Evolutionary conservation across 30 jellyfish, hydroid and myxozoan species (phyloP).

Genomic region (Chrysaora quinquecirrha): DNA sequence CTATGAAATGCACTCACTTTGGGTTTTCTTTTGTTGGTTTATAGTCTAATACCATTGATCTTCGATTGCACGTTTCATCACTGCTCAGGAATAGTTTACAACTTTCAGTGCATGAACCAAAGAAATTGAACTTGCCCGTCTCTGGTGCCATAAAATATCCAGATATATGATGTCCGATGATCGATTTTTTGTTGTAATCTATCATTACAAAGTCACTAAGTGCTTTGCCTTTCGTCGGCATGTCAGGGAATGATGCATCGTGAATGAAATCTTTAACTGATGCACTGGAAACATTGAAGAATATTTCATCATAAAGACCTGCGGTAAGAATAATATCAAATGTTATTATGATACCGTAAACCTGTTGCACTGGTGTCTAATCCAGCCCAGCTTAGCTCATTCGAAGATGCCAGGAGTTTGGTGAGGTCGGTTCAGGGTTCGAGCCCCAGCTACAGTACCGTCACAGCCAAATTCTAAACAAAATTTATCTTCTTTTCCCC

Average conservation of each 20-base stretch:
- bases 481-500: no score
- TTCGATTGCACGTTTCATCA: constrained; percentile 87
- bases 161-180: constrained; percentile 85
- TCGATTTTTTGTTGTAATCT: constrained; percentile 57
- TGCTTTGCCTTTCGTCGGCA: constrained; percentile 77
- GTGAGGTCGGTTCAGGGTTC: no score
- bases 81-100: constrained; percentile 86
- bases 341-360: not conserved
- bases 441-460: no score
- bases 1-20: no score
- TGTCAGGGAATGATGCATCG: constrained; percentile 73
- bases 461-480: no score
- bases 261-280: constrained; percentile 72
- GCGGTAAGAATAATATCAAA: not conserved
- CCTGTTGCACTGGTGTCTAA: no score
- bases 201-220: constrained; percentile 72
- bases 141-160: constrained; percentile 97
- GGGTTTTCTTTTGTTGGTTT: constrained; percentile 28
- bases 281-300: constrained; percentile 77
- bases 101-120: constrained; percentile 88
- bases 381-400: no score
- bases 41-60: constrained; percentile 84
- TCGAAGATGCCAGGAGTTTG: no score
- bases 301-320: constrained; percentile 95
- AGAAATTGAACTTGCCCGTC: constrained; percentile 90